These are phyloP conservation scores for Tipula vernalis DNA, from an alignment of 2,888 invertebrate genomes.

Conservation along the genomic window DNA sequence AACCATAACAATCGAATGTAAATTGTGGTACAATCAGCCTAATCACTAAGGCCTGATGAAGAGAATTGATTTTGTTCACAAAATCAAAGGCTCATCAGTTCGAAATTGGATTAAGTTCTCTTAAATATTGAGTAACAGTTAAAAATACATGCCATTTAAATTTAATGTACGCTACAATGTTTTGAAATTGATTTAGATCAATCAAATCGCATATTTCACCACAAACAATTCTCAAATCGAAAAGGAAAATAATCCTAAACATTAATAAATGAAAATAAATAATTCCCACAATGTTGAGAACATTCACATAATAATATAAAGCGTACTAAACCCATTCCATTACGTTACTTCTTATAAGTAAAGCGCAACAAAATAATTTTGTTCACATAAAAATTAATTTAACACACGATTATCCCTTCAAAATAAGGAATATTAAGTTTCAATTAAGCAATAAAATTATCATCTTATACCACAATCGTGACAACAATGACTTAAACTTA, in stretches of 20 bases:
- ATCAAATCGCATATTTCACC: too few species aligned
- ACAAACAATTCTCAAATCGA: not conserved
- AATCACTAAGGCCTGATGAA: too few species aligned
- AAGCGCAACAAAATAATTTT: not conserved
- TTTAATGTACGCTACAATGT: too few species aligned
- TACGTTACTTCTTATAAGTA: not conserved
- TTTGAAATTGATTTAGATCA: too few species aligned
- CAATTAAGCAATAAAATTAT: not conserved
- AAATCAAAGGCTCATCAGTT: too few species aligned
- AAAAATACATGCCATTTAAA: too few species aligned
- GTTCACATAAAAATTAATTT: not conserved
- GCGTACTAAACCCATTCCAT: not conserved
- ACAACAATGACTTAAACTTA: not conserved
- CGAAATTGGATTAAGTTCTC: too few species aligned
- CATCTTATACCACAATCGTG: not conserved
- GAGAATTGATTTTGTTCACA: too few species aligned
- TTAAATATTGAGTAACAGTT: too few species aligned
- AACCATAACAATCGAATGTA: too few species aligned
- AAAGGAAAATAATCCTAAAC: not conserved
- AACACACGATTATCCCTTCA: slow-evolving; percentile 4
- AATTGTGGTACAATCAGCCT: too few species aligned
- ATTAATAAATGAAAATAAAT: not conserved
- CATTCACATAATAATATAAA: not conserved
- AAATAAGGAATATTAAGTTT: not conserved
- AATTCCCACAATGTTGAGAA: not conserved